A percentile compares a stretch with the other conserved stretches of the same genome.
Evolutionary conservation across 2,888 invertebrate genomes (phyloP).

Genomic region (Julus scanicus): DNA sequence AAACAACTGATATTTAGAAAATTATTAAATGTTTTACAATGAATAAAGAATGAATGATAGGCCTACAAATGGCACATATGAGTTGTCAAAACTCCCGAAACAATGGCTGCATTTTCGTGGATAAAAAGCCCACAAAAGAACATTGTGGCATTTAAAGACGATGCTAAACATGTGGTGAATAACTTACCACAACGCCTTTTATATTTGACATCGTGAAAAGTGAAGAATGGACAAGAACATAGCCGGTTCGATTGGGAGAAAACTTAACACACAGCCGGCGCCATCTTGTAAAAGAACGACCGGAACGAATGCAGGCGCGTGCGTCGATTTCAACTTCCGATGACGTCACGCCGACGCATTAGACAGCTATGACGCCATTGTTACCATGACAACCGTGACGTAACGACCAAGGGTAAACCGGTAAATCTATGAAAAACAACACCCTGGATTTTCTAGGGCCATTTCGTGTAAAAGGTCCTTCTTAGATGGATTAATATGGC

Average conservation of each 20-base stretch:
- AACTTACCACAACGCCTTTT: constrained; percentile 43
- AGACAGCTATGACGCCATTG: too few species aligned
- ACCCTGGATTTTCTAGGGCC: too few species aligned
- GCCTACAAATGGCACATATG: not conserved
- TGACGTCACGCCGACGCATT: too few species aligned
- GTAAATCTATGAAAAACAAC: too few species aligned
- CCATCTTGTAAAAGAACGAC: not conserved
- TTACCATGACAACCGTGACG: too few species aligned
- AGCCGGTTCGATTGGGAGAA: not conserved
- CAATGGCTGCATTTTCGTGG: not conserved
- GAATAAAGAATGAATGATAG: not conserved
- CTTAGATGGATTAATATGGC: too few species aligned
- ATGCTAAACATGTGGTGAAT: not conserved
- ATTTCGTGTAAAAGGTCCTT: too few species aligned
- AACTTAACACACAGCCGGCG: not conserved
- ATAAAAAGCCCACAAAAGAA: not conserved
- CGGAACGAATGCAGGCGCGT: not conserved
- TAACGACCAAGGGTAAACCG: too few species aligned
- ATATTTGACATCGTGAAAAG: constrained; percentile 39
- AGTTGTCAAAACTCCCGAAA: not conserved
- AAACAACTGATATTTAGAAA: too few species aligned
- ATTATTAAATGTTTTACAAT: too few species aligned
- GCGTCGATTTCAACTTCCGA: not conserved
- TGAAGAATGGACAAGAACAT: not conserved
- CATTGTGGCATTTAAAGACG: too few species aligned